Conservation (phyloP, 23 tunicate genomes). For the Styela clava region DNA sequence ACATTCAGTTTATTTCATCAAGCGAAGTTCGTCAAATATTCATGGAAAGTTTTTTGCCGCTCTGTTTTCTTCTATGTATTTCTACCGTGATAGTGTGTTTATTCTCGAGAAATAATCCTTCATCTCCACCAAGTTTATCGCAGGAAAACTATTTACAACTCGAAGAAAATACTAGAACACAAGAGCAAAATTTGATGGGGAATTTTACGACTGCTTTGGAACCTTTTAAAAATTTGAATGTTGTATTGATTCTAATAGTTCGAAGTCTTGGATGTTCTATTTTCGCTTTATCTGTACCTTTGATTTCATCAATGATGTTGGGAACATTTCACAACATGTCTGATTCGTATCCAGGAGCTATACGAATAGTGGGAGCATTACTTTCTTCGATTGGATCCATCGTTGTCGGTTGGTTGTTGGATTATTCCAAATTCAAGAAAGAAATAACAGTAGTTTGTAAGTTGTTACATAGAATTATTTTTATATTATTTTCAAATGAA, state of each 20-base stretch:
- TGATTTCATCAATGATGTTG: neutral
- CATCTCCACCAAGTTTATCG: neutral
- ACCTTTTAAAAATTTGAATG: neutral
- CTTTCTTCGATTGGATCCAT: neutral
- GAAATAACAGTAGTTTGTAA: neutral
- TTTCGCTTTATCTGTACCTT: neutral
- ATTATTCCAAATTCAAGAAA: neutral
- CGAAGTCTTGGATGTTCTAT: neutral
- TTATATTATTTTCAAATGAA: no score
- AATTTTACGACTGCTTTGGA: neutral
- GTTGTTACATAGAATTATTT: no score
- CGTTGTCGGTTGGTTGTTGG: neutral
- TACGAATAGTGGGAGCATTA: neutral
- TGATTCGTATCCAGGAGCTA: neutral
- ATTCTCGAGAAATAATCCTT: neutral
- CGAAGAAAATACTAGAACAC: neutral
- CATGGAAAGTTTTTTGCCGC: neutral
- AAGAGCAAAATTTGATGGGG: neutral
- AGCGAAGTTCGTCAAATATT: neutral
- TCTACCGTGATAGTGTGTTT: neutral
- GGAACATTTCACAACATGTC: neutral
- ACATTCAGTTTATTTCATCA: neutral
- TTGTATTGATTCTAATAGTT: no score
- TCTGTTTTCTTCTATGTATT: neutral
- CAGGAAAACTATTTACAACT: neutral